These are phyloP conservation scores for Cryptoprocta ferox DNA, from an alignment of 2,797 vertebrate genomes.

Conservation along the genomic window DNA sequence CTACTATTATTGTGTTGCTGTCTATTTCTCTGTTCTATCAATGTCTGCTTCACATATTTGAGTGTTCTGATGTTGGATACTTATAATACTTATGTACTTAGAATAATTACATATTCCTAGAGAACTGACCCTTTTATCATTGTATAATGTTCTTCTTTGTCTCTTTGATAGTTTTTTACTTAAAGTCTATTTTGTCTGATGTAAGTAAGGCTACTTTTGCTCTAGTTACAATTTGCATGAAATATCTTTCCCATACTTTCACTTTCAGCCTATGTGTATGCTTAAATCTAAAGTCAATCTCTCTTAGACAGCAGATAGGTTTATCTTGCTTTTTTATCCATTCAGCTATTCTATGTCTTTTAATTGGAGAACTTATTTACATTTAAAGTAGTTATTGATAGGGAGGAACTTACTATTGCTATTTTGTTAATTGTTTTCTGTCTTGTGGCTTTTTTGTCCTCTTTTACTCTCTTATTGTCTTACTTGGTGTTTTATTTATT, in stretches of 20 bases:
- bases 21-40: neutral
- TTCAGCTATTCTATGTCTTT: neutral
- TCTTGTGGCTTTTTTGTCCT: neutral
- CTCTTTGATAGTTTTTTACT: neutral
- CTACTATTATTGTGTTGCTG: neutral
- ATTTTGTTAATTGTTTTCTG: neutral
- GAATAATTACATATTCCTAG: neutral
- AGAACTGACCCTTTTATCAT: neutral
- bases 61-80: neutral
- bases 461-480: neutral
- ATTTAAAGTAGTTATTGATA: neutral
- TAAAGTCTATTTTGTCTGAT: neutral
- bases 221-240: neutral
- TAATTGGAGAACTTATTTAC: neutral
- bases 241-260: neutral
- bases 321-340: neutral
- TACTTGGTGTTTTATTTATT: neutral
- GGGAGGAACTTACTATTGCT: neutral
- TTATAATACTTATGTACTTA: neutral
- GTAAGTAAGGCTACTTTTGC: neutral
- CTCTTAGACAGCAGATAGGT: neutral
- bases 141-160: neutral
- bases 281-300: neutral
- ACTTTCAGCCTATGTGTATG: neutral
- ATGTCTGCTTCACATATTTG: neutral